These are phyloP conservation scores for Balearica regulorum DNA, from an alignment of 2,797 vertebrate species.

Conservation along the genomic window DNA sequence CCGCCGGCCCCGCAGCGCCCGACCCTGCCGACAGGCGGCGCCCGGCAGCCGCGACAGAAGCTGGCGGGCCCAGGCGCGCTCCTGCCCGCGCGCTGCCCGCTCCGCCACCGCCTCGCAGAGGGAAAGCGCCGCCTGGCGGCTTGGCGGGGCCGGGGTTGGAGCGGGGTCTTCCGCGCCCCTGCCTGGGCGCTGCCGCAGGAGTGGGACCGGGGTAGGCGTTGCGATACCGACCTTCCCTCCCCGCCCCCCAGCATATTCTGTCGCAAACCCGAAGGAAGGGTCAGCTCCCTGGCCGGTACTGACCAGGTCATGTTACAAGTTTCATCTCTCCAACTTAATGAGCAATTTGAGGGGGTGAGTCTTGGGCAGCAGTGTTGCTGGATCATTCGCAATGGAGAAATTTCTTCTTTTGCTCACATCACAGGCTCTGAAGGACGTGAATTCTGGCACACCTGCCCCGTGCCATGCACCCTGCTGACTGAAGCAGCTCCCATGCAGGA, in stretches of 20 bases:
- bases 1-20: background rate
- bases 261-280: too few species aligned
- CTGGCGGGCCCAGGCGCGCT: background rate
- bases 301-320: accelerated
- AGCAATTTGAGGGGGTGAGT: background rate
- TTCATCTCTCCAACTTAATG: background rate
- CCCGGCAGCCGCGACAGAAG: background rate
- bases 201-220: accelerated
- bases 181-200: background rate
- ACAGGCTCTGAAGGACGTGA: background rate
- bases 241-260: background rate
- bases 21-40: background rate
- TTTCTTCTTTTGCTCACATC: too few species aligned
- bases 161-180: too few species aligned
- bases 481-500: accelerated
- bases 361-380: accelerated
- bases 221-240: too few species aligned
- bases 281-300: too few species aligned
- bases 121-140: background rate
- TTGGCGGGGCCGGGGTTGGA: background rate
- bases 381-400: accelerated
- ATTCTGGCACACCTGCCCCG: too few species aligned
- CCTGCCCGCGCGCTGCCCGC: background rate
- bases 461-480: accelerated
- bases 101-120: background rate